Evolutionary conservation across 2,113 vertebrate species (phyloP), one percentile per base, ranked within the genome.

Genomic region (Leiothrix lutea): DNA sequence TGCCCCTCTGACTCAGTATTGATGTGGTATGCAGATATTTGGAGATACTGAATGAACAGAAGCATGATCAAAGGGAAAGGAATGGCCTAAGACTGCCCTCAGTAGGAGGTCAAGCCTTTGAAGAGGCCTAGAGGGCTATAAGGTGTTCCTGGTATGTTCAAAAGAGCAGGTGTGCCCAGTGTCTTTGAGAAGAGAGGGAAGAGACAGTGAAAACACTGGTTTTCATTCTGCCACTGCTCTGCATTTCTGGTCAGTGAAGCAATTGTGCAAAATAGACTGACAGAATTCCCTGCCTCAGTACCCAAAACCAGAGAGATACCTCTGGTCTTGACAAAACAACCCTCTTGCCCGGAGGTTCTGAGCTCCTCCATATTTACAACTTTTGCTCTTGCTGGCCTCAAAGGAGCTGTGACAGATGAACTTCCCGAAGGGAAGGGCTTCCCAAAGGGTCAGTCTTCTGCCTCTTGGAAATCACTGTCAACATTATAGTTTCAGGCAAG

Each of bases 1-100:
- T 35, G 31, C 4, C 24, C 6, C 25, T 54, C 57, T 54, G 40
- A 44, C 11, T 91, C 31, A 4, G 12, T 72, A 61, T 64, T 79
- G 65, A 74, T 0, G 1, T 14, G 38, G 20, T 40, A 53, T 79
- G 48, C n/a, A 95, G 53, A 44, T 92, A 78, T 74, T 82, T 77
- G 53, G 56, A 91, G 50, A 45, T 57, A 69, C 3, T 90, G 78
- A 82, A 89, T 82, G 58, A 85, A 61, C 1, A 80, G 57, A 69
- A 84, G 36, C n/a, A 82, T 53, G 82, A 94, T 94, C 79, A 89
- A 91, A 88, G 90, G 44, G 14, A 14, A 64, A 5, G 8, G n/a
- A 88, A 70, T 54, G 47, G 35, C 74, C 75, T 86, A 82, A 86
- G 71, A 29, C 18, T 65, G 21, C 40, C 23, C 21, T 73, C 64